Conservation (phyloP, 2,797 vertebrate species). For the Rousettus madagascariensis region DNA sequence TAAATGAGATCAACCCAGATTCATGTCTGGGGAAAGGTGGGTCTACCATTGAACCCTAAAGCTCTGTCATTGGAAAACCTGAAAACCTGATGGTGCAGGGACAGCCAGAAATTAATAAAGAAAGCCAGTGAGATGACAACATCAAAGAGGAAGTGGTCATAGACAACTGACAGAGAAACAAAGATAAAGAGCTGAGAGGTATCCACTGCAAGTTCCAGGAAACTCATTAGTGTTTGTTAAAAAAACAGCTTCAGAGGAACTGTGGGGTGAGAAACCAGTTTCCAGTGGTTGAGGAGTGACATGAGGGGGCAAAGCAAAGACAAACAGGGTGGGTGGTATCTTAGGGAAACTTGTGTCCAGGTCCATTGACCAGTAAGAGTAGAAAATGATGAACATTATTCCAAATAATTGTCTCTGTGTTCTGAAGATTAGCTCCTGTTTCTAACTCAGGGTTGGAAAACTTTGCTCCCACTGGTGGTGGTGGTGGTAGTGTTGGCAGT, state of each 20-base stretch:
- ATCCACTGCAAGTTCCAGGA: not conserved
- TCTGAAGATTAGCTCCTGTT: too few species aligned
- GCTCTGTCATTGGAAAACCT: accelerated
- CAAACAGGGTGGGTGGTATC: accelerated
- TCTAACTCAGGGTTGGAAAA: not conserved
- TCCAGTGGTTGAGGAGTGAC: not conserved
- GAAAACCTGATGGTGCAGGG: too few species aligned
- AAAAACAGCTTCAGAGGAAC: not conserved
- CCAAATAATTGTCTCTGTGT: accelerated
- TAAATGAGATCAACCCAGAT: not conserved
- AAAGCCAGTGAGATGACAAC: not conserved
- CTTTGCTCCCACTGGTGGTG: not conserved
- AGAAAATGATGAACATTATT: not conserved
- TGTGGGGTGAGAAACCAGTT: not conserved
- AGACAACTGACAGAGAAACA: not conserved
- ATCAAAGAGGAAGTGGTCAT: not conserved
- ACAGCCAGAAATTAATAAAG: not conserved
- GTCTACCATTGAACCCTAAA: not conserved
- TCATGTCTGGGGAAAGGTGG: not conserved
- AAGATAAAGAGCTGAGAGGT: not conserved
- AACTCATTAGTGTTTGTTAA: not conserved
- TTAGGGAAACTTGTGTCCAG: accelerated
- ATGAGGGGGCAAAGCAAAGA: not conserved
- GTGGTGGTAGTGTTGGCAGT: not conserved
- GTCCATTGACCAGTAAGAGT: accelerated